Percentiles rank a stretch among this genome's conserved stretches.
Evolutionary conservation across 1,140 invertebrate genomes (phyloP).

Genomic region (Eulimnadia texana): DNA sequence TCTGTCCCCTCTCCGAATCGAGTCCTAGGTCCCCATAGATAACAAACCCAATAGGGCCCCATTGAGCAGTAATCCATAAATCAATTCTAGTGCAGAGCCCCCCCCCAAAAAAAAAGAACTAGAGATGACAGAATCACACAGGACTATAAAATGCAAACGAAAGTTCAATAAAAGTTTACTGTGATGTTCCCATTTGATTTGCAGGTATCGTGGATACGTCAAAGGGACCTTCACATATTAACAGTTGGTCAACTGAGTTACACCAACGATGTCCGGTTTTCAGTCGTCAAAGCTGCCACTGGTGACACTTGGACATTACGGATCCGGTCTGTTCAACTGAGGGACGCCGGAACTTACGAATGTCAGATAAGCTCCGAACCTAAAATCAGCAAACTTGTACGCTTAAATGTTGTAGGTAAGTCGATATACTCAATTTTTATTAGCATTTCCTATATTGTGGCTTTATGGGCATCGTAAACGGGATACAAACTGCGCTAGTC

Average conservation of each 20-base stretch:
- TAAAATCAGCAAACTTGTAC: conserved; percentile 64
- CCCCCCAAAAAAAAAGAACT: too few species aligned
- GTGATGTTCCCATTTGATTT: neutral
- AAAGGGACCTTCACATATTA: conserved; percentile 55
- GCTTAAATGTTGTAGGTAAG: conserved; percentile 63
- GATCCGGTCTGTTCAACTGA: conserved; percentile 58
- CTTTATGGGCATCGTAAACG: too few species aligned
- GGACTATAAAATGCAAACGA: too few species aligned
- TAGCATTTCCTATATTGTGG: too few species aligned
- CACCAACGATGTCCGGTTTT: conserved; percentile 57
- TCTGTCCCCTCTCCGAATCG: neutral
- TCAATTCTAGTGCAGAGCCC: too few species aligned
- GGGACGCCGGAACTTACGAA: conserved; percentile 59
- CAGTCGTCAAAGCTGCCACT: conserved; percentile 64
- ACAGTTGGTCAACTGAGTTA: conserved; percentile 57
- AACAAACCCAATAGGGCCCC: too few species aligned
- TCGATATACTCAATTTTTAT: neutral
- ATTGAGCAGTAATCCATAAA: too few species aligned
- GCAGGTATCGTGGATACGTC: conserved; percentile 61
- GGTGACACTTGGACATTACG: conserved; percentile 78
- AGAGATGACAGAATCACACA: too few species aligned
- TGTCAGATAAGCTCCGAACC: conserved; percentile 77
- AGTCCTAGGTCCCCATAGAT: too few species aligned
- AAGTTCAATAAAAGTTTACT: too few species aligned
- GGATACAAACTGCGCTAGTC: too few species aligned